Conservation (phyloP, 2,888 invertebrate genomes). For the Choreutis nemorana region DNA sequence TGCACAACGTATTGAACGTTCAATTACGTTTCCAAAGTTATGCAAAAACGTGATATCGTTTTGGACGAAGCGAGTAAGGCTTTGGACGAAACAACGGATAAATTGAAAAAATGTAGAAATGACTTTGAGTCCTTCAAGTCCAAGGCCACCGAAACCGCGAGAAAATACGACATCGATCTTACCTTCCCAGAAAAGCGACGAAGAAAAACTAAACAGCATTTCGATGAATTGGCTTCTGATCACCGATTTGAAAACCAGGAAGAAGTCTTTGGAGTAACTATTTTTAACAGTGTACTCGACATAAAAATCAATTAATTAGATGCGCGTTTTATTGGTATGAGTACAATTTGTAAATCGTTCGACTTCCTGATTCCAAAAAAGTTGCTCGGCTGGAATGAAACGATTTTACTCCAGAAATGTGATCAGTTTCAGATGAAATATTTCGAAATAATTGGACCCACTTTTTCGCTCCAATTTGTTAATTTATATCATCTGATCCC, state of each 20-base stretch:
- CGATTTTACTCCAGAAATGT: constrained; percentile 15
- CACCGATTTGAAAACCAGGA: constrained; percentile 11
- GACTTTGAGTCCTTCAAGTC: constrained; percentile 17
- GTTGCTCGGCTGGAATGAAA: constrained; percentile 14
- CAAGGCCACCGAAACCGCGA: constrained; percentile 17
- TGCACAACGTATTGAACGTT: constrained; percentile 10
- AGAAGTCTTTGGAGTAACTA: constrained; percentile 10
- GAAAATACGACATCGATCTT: constrained; percentile 13
- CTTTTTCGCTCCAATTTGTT: constrained; percentile 18
- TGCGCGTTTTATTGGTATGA: constrained; percentile 17
- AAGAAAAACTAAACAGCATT: constrained; percentile 17
- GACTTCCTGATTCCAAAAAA: constrained; percentile 17
- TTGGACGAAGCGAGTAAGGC: constrained; percentile 10
- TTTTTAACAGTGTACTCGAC: constrained; percentile 19
- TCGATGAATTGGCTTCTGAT: constrained; percentile 13
- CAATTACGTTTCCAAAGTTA: constrained; percentile 7
- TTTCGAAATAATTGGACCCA: constrained; percentile 16
- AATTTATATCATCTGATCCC: constrained; percentile 15
- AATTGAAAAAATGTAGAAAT: constrained; percentile 17
- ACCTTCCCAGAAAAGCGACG: constrained; percentile 12
- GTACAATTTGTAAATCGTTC: constrained; percentile 17
- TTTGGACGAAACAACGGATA: constrained; percentile 15
- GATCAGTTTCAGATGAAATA: constrained; percentile 18
- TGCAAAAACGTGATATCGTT: constrained; percentile 6
- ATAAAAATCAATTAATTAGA: constrained; percentile 16